A percentile compares a stretch with the other conserved stretches of the same genome.
Evolutionary conservation across 2,888 invertebrate species (phyloP).

Genomic region (Allolobophora icterica): DNA sequence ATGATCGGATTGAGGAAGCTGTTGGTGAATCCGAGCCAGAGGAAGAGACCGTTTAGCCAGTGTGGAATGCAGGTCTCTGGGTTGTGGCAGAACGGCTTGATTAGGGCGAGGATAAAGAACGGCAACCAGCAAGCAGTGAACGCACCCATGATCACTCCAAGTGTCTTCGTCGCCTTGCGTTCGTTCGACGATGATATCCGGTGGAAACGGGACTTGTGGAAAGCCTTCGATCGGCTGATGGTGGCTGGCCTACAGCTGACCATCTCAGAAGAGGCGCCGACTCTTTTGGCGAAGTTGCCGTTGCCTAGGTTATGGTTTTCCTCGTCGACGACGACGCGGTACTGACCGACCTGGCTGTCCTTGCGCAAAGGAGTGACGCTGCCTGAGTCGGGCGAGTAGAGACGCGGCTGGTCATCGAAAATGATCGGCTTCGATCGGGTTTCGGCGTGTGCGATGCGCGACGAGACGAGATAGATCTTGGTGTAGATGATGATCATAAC

Average conservation of each 20-base stretch:
- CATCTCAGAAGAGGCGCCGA: neutral
- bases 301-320: neutral
- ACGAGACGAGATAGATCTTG: slow-evolving; percentile 73
- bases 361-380: neutral
- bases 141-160: slow-evolving; percentile 94
- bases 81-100: slow-evolving; percentile 65
- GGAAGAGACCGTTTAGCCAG: slow-evolving; percentile 56
- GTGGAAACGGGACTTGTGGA: neutral
- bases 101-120: slow-evolving; percentile 90
- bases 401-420: neutral
- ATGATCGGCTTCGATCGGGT: neutral
- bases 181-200: slow-evolving; percentile 67
- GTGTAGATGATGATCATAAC: slow-evolving; percentile 97
- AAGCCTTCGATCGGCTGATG: neutral
- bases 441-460: slow-evolving; percentile 51
- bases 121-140: slow-evolving; percentile 93
- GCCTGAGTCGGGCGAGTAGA: neutral
- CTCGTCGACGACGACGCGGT: neutral
- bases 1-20: slow-evolving; percentile 94
- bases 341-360: neutral
- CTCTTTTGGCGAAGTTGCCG: neutral
- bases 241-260: neutral
- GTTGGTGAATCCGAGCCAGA: slow-evolving; percentile 82
- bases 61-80: slow-evolving; percentile 54
- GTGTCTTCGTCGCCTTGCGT: slow-evolving; percentile 90